A percentile compares a stretch with the other conserved stretches of the same genome.
Conservation (phyloP, 2,888 invertebrate genomes). For the Xiphydria camelus region DNA sequence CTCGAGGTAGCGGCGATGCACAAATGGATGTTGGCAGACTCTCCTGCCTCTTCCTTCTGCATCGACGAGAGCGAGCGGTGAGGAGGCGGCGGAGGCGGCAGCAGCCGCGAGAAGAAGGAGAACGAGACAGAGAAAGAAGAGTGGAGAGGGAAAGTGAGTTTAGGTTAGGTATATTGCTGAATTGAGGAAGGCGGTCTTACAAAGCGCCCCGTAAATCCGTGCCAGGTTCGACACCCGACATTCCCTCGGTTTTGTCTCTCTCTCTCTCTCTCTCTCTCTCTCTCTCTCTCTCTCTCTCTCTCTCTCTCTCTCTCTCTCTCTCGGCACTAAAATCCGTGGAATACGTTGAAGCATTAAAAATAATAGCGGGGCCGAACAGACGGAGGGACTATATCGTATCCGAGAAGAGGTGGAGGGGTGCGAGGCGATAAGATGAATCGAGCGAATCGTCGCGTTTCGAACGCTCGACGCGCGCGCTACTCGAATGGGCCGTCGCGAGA, state of each 20-base stretch:
- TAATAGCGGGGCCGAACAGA: slow-evolving; percentile 41
- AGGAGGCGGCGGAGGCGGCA: background rate
- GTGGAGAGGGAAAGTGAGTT: slow-evolving; percentile 20
- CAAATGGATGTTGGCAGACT: slow-evolving; percentile 32
- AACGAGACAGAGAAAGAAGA: slow-evolving; percentile 24
- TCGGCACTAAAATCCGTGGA: slow-evolving; percentile 22
- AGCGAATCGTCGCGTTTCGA: too few relatives aligned
- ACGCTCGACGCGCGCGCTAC: too few relatives aligned
- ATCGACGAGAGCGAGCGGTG: background rate
- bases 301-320: slow-evolving; percentile 10
- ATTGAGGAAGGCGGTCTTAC: slow-evolving; percentile 58
- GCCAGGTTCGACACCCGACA: slow-evolving; percentile 57
- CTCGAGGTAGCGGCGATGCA: slow-evolving; percentile 20
- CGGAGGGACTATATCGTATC: too few relatives aligned
- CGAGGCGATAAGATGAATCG: too few relatives aligned
- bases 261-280: slow-evolving; percentile 22
- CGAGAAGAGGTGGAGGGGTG: too few relatives aligned
- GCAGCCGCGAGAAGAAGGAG: slow-evolving; percentile 3
- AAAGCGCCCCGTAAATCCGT: slow-evolving; percentile 58
- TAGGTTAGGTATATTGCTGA: slow-evolving; percentile 51
- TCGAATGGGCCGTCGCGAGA: too few relatives aligned
- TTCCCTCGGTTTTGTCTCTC: slow-evolving; percentile 50
- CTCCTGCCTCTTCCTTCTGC: slow-evolving; percentile 13
- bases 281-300: slow-evolving; percentile 26
- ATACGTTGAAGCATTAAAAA: slow-evolving; percentile 49